Percentiles rank a stretch among this genome's conserved stretches.
phyloP scores from a whole-genome alignment of 1,140 invertebrate species.

The Apis cerana region DNA sequence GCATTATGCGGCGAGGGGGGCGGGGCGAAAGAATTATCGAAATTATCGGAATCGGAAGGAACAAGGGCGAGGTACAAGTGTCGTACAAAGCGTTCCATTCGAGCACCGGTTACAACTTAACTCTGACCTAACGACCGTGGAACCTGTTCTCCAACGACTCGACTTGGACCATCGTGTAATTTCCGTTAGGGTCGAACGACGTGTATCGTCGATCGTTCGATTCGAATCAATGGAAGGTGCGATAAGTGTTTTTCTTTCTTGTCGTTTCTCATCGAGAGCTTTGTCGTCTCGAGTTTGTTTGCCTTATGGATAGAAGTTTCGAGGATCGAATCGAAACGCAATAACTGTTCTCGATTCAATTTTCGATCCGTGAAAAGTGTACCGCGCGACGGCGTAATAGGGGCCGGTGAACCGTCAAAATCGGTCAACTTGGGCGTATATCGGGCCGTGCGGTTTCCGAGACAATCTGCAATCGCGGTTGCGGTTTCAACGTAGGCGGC shows the following conservation, averaged over 20 bases:
- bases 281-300: too few relatives aligned
- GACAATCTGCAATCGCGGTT: constrained; percentile 27
- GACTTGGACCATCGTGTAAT: constrained; percentile 11
- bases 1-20: constrained; percentile 40
- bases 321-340: background rate
- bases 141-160: constrained; percentile 22
- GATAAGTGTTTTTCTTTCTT: too few relatives aligned
- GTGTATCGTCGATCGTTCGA: background rate
- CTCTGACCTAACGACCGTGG: constrained; percentile 3
- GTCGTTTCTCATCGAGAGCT: background rate
- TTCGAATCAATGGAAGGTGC: background rate
- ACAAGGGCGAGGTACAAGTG: constrained; percentile 31
- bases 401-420: background rate
- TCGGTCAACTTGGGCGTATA: background rate
- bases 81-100: constrained; percentile 34
- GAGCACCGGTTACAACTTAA: constrained; percentile 39
- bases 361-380: background rate
- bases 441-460: constrained; percentile 28
- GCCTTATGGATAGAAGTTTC: too few relatives aligned
- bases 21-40: constrained; percentile 31
- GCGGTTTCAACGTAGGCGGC: constrained; percentile 43
- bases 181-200: constrained; percentile 4
- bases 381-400: background rate
- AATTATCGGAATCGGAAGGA: constrained; percentile 44
- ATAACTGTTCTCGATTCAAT: background rate